phyloP scores from a whole-genome alignment of 1,140 invertebrate species.

The Drosophila pectinifera region DNA sequence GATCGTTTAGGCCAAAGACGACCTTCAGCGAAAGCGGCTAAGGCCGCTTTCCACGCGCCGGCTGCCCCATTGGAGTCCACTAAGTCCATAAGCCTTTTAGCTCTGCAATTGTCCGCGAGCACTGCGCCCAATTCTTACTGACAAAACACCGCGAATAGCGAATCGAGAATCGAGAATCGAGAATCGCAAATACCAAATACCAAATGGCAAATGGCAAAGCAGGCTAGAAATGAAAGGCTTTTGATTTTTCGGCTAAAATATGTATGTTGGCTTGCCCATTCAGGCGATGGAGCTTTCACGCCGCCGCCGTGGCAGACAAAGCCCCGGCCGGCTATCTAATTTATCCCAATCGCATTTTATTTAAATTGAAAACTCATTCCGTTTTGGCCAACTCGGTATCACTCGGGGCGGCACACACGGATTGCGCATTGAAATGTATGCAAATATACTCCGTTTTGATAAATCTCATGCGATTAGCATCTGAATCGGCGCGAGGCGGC shows the following conservation, averaged over 20 bases:
- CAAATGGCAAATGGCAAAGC: too few relatives aligned
- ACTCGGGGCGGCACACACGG: conserved; percentile 36
- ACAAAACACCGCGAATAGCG: conserved; percentile 53
- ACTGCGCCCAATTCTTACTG: conserved; percentile 75
- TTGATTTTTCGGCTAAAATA: conserved; percentile 67
- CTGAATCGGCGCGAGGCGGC: conserved; percentile 57
- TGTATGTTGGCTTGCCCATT: conserved; percentile 25
- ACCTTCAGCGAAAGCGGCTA: conserved; percentile 70
- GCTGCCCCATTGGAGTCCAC: conserved; percentile 16
- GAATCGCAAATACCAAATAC: conserved; percentile 8
- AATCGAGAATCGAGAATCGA: not conserved
- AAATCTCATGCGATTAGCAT: conserved; percentile 81
- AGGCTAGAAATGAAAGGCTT: conserved; percentile 73
- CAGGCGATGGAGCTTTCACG: conserved; percentile 63
- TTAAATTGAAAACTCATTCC: conserved; percentile 74
- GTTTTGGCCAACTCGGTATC: conserved; percentile 29
- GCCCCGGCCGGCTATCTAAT: conserved; percentile 47
- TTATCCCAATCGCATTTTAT: conserved; percentile 80
- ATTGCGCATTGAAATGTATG: conserved; percentile 52
- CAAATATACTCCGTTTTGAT: conserved; percentile 60
- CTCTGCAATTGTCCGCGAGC: conserved; percentile 67
- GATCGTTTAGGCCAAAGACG: conserved; percentile 45
- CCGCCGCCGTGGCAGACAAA: conserved; percentile 49
- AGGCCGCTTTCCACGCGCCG: conserved; percentile 60
- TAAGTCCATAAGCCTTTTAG: conserved; percentile 81